phyloP scores from a whole-genome alignment of 1,140 invertebrate genomes.

The Coelopa frigida region DNA sequence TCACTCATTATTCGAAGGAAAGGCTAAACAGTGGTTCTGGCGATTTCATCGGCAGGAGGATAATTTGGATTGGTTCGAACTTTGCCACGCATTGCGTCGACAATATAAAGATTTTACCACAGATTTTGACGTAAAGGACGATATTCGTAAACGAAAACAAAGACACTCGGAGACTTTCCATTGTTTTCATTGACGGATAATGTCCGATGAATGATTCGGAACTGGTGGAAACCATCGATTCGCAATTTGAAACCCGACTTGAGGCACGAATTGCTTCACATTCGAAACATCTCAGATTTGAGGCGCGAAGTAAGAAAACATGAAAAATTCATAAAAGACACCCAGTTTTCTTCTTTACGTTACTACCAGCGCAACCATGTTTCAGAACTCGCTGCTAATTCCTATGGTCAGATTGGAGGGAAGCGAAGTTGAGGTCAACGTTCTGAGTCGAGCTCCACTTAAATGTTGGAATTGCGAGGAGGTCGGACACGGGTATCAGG shows the following conservation, averaged over 20 bases:
- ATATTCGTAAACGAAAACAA: slow-evolving; percentile 7
- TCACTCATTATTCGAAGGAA: not conserved
- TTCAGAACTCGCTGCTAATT: not conserved
- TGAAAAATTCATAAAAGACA: not conserved
- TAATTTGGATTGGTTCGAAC: not conserved
- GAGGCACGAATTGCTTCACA: slow-evolving; percentile 1
- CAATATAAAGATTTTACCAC: slow-evolving; percentile 3
- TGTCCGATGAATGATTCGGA: not conserved
- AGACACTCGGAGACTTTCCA: not conserved
- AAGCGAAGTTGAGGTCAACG: not conserved
- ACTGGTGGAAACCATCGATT: not conserved
- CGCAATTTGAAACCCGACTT: slow-evolving; percentile 8
- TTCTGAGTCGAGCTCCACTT: not conserved
- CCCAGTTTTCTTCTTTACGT: not conserved
- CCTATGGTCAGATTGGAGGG: not conserved
- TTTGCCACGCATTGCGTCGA: not conserved
- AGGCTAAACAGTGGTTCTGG: not conserved
- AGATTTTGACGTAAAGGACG: slow-evolving; percentile 1
- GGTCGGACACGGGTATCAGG: not conserved
- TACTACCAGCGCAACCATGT: not conserved
- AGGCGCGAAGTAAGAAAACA: not conserved
- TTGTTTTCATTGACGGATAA: not conserved
- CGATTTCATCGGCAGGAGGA: not conserved
- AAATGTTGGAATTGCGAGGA: slow-evolving; percentile 7
- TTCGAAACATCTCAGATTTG: not conserved